Percentiles rank a stretch among this genome's conserved stretches.
Evolutionary conservation across 2,113 vertebrate species (phyloP).

Genomic region (human): GRCh38 chrX:7156001-7156500

Average conservation of each 20-base stretch:
- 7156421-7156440: too few relatives aligned
- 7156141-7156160: too few relatives aligned
- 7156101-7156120: too few relatives aligned
- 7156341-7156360: rapidly evolving
- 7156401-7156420: not conserved
- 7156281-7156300: not conserved
- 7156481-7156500: not conserved
- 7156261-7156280: not conserved
- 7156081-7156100: too few relatives aligned
- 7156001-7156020: too few relatives aligned
- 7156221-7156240: not conserved
- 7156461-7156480: not conserved
- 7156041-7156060: too few relatives aligned
- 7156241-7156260: not conserved
- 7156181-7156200: not conserved
- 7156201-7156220: not conserved
- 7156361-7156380: not conserved
- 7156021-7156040: too few relatives aligned
- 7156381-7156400: not conserved
- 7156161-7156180: too few relatives aligned
- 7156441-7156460: not conserved
- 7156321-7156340: not conserved
- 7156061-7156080: too few relatives aligned
- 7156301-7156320: not conserved
- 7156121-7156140: too few relatives aligned